These are phyloP conservation scores for Cheilosia vulpina DNA, from an alignment of 2,888 invertebrate genomes.

Conservation along the genomic window DNA sequence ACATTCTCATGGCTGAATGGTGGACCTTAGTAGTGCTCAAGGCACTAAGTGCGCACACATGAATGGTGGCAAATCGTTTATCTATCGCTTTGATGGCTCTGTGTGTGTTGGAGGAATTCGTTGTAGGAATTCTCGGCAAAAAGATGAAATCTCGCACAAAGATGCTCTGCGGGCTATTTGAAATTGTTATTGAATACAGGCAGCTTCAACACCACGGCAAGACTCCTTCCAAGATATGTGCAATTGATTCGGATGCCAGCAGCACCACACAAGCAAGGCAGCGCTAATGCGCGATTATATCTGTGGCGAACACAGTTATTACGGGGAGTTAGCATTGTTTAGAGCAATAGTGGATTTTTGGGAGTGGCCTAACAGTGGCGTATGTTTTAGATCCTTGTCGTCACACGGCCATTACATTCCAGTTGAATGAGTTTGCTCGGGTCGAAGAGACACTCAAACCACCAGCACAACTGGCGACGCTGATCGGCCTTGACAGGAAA, in stretches of 20 bases:
- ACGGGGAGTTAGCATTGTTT: slow-evolving; percentile 63
- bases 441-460: not conserved
- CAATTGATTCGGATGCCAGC: slow-evolving; percentile 59
- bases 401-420: slow-evolving; percentile 25
- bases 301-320: slow-evolving; percentile 68
- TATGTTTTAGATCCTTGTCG: slow-evolving; percentile 65
- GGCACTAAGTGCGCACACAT: slow-evolving; percentile 72
- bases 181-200: slow-evolving; percentile 74
- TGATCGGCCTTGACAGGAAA: slow-evolving; percentile 61
- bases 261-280: slow-evolving; percentile 52
- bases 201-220: slow-evolving; percentile 60
- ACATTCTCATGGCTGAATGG: slow-evolving; percentile 60
- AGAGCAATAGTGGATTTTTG: slow-evolving; percentile 46
- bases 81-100: slow-evolving; percentile 39
- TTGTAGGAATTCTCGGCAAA: slow-evolving; percentile 31
- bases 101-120: slow-evolving; percentile 29
- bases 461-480: not conserved
- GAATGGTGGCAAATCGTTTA: slow-evolving; percentile 75
- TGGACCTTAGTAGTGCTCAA: slow-evolving; percentile 60
- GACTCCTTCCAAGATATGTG: slow-evolving; percentile 46
- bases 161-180: slow-evolving; percentile 74
- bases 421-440: slow-evolving; percentile 22
- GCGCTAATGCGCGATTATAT: slow-evolving; percentile 71
- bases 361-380: slow-evolving; percentile 62
- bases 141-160: slow-evolving; percentile 60